Evolutionary conservation across 2,888 invertebrate genomes (phyloP).

Genomic region (Hermaeophaga mercurialis): DNA sequence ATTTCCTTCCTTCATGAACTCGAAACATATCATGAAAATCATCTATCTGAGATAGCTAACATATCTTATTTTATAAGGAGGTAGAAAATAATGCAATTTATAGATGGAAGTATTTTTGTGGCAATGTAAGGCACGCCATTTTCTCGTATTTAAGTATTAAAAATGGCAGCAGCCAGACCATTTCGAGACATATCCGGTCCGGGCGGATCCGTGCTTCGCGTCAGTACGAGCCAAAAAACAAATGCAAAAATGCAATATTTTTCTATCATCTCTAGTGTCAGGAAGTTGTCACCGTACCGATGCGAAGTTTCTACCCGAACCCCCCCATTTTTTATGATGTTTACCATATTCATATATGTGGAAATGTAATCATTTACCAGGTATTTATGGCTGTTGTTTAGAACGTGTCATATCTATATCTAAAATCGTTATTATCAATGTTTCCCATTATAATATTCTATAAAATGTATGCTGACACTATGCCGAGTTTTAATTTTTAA

Average conservation of each 20-base stretch:
- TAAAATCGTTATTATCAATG: constrained; percentile 52
- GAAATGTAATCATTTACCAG: constrained; percentile 39
- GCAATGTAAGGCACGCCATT: constrained; percentile 50
- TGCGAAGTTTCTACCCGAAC: constrained; percentile 52
- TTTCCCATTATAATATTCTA: constrained; percentile 56
- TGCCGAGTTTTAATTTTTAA: constrained; percentile 21
- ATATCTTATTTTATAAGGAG: constrained; percentile 40
- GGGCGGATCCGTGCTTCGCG: constrained; percentile 51
- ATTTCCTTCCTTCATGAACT: constrained; percentile 28
- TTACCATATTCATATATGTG: constrained; percentile 51
- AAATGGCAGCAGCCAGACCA: constrained; percentile 55
- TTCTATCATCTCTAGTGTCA: constrained; percentile 56
- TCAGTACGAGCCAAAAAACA: constrained; percentile 51
- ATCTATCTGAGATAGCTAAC: constrained; percentile 45
- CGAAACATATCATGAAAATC: constrained; percentile 42
- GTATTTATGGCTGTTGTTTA: constrained; percentile 55
- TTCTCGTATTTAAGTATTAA: constrained; percentile 22
- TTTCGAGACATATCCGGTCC: constrained; percentile 59
- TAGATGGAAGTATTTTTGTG: constrained; percentile 54
- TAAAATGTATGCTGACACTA: constrained; percentile 50
- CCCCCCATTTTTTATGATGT: constrained; percentile 55
- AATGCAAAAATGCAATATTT: constrained; percentile 52
- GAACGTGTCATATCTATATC: constrained; percentile 50
- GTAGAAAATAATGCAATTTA: constrained; percentile 42
- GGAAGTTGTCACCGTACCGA: constrained; percentile 58